phyloP scores from a whole-genome alignment of 2,888 invertebrate genomes.

The Zygogramma bicolorata region DNA sequence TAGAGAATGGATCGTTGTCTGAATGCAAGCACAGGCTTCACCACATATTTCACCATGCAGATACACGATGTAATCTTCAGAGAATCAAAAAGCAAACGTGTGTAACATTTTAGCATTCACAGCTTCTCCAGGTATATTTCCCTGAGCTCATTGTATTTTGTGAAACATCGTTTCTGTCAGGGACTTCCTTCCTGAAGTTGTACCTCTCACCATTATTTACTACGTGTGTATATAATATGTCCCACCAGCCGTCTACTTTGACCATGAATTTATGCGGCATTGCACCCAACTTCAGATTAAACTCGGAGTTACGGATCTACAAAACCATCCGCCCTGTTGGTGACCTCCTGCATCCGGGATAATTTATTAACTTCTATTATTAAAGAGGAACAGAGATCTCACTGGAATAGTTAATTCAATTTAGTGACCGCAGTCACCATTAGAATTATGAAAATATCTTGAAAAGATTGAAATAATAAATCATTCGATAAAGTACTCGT shows the following conservation, averaged over 20 bases:
- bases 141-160: not conserved
- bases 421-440: too few species aligned
- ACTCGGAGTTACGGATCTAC: conserved; percentile 3
- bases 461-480: too few species aligned
- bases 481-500: too few species aligned
- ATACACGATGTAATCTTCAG: too few species aligned
- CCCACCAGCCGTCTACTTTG: conserved; percentile 7
- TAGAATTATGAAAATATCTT: too few species aligned
- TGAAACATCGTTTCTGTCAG: not conserved
- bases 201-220: conserved; percentile 11
- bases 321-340: not conserved
- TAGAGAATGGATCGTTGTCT: too few species aligned
- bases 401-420: not conserved
- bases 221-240: conserved; percentile 11
- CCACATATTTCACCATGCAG: too few species aligned
- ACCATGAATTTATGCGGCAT: conserved; percentile 24
- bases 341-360: not conserved
- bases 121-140: too few species aligned
- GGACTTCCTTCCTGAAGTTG: not conserved
- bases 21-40: too few species aligned
- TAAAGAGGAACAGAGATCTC: not conserved
- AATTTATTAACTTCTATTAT: conserved; percentile 1
- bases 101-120: too few species aligned
- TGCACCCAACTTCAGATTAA: conserved; percentile 19
- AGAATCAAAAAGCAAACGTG: too few species aligned